phyloP scores from a whole-genome alignment of 1,140 invertebrate genomes.

The Pogonomyrmex barbatus region DNA sequence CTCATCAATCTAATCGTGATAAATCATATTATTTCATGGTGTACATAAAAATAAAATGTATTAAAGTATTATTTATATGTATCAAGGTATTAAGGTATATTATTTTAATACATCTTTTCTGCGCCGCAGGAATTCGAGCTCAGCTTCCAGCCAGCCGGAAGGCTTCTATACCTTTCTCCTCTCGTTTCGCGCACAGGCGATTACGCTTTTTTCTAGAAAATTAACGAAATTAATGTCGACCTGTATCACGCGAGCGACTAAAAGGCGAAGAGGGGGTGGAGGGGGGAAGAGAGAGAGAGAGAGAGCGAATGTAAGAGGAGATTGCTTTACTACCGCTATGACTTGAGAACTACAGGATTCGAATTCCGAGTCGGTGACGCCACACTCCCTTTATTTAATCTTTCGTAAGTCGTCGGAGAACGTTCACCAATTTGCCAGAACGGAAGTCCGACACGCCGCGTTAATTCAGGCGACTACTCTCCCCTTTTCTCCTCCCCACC shows the following conservation, averaged over 20 bases:
- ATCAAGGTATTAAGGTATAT: background rate
- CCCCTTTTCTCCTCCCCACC: background rate
- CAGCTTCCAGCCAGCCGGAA: background rate
- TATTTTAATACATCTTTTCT: conserved; percentile 4
- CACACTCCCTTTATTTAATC: conserved; percentile 63
- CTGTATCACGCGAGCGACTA: background rate
- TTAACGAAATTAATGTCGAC: conserved; percentile 17
- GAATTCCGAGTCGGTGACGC: conserved; percentile 75
- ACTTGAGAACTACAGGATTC: conserved; percentile 67
- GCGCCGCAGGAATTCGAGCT: background rate
- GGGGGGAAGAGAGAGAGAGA: conserved; percentile 30
- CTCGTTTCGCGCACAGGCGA: background rate
- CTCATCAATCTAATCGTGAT: conserved; percentile 14
- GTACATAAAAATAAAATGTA: background rate
- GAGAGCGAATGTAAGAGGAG: background rate
- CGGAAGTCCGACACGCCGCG: conserved; percentile 54
- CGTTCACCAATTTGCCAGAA: conserved; percentile 49
- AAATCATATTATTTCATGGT: conserved; percentile 7
- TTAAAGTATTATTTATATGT: background rate
- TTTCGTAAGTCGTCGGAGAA: conserved; percentile 66
- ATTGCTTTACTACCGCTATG: conserved; percentile 29
- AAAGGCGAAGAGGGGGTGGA: background rate
- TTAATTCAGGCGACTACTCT: conserved; percentile 47
- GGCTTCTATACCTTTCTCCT: background rate
- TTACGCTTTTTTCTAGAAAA: conserved; percentile 8